phyloP scores from a whole-genome alignment of 1,140 invertebrate species.

The Pseudomyrmex sp. region DNA sequence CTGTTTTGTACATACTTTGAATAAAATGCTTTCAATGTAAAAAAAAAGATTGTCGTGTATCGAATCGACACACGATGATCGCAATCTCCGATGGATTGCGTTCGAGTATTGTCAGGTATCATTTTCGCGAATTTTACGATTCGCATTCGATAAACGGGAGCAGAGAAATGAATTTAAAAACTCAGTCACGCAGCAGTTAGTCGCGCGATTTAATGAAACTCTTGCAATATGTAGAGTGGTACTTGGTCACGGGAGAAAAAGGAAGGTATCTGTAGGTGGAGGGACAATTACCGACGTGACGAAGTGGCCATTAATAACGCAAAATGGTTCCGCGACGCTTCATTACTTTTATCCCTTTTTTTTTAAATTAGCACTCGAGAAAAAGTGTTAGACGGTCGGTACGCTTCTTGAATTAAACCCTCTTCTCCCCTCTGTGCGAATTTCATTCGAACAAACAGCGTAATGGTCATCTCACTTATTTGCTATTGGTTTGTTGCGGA shows the following conservation, averaged over 20 bases:
- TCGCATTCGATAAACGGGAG: neutral
- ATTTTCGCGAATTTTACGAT: slow-evolving; percentile 33
- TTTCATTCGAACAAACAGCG: slow-evolving; percentile 53
- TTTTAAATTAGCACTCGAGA: slow-evolving; percentile 56
- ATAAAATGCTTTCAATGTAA: neutral
- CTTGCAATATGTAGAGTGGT: slow-evolving; percentile 66
- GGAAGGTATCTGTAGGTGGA: slow-evolving; percentile 37
- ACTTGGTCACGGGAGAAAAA: slow-evolving; percentile 52
- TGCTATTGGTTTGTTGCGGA: neutral
- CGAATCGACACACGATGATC: slow-evolving; percentile 4
- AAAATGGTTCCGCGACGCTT: slow-evolving; percentile 65
- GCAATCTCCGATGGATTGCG: neutral
- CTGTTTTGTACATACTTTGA: neutral
- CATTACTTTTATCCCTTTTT: slow-evolving; percentile 68
- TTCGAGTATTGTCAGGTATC: slow-evolving; percentile 47
- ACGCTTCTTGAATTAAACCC: slow-evolving; percentile 46
- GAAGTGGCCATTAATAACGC: slow-evolving; percentile 76
- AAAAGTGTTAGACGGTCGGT: slow-evolving; percentile 31
- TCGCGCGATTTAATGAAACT: slow-evolving; percentile 78
- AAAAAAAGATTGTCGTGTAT: neutral
- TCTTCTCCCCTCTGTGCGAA: neutral
- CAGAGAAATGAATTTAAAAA: slow-evolving; percentile 70
- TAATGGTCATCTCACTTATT: slow-evolving; percentile 34
- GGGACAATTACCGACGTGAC: slow-evolving; percentile 67
- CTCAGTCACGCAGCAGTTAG: slow-evolving; percentile 71